phyloP scores from a whole-genome alignment of 2,113 vertebrate species.

The Sprattus sprattus region DNA sequence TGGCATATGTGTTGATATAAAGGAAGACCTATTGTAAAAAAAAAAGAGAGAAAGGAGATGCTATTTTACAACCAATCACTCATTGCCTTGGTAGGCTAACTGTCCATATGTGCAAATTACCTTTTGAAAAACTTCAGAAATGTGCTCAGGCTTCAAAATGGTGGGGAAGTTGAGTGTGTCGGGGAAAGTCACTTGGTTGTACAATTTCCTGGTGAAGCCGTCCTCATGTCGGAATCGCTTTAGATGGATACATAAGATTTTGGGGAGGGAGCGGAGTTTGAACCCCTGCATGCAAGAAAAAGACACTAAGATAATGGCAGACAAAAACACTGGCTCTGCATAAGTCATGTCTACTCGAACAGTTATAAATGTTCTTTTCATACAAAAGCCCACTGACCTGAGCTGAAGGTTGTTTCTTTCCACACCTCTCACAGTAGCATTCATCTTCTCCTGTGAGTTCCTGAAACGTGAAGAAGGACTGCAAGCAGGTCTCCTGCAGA shows the following conservation, averaged over 20 bases:
- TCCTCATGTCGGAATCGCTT: conserved; percentile 55
- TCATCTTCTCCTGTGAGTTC: conserved; percentile 47
- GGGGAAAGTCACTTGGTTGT: conserved; percentile 57
- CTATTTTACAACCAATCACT: not conserved
- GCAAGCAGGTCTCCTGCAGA: conserved; percentile 61
- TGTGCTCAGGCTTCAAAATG: not conserved
- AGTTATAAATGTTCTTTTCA: not conserved
- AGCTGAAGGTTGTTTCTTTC: conserved; percentile 48
- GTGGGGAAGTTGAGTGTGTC: conserved; percentile 53
- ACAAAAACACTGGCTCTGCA: not conserved
- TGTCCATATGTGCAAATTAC: conserved; percentile 11
- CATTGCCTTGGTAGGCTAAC: not conserved
- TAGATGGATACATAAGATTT: conserved; percentile 63
- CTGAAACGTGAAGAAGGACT: conserved; percentile 60
- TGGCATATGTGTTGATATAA: not conserved
- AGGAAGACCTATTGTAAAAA: not conserved
- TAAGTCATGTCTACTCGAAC: not conserved
- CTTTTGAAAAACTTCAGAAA: not conserved
- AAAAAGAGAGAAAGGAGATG: not conserved
- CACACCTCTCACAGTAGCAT: conserved; percentile 61
- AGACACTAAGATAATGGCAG: not conserved
- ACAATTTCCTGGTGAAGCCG: conserved; percentile 48
- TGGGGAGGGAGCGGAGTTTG: conserved; percentile 59
- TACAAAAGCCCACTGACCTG: conserved; percentile 48
- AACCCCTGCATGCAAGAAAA: conserved; percentile 48